Evolutionary conservation across 2,113 vertebrate genomes (phyloP).

Genomic region (Ginglymostoma cirratum): DNA sequence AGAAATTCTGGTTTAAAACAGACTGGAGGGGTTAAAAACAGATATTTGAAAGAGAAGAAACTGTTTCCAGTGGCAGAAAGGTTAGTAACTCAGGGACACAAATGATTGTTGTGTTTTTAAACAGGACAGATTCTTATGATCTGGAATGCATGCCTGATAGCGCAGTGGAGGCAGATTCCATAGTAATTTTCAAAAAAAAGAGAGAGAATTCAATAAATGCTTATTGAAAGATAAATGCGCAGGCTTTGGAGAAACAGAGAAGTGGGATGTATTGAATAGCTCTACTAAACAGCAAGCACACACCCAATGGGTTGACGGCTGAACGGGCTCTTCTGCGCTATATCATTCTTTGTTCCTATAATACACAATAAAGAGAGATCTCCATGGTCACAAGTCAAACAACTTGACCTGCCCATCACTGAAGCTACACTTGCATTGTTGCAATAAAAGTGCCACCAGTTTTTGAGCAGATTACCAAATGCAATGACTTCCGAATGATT

Average conservation of each 20-base stretch:
- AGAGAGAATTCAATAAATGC: no score
- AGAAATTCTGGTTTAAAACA: background rate
- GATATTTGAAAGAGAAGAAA: background rate
- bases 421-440: background rate
- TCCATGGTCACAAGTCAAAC: background rate
- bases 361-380: background rate
- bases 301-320: background rate
- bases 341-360: background rate
- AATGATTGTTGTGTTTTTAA: background rate
- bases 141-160: background rate
- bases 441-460: background rate
- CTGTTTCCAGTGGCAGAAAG: background rate
- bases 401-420: background rate
- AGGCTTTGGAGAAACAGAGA: background rate
- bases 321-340: background rate
- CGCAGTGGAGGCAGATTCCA: background rate
- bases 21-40: background rate
- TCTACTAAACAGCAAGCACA: background rate
- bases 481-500: background rate
- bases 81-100: background rate
- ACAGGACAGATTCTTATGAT: background rate
- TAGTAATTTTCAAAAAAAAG: no score
- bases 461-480: background rate
- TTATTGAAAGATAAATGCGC: background rate
- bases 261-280: background rate